Conservation (phyloP, 2,888 invertebrate genomes). For the Hetaerina titia region DNA sequence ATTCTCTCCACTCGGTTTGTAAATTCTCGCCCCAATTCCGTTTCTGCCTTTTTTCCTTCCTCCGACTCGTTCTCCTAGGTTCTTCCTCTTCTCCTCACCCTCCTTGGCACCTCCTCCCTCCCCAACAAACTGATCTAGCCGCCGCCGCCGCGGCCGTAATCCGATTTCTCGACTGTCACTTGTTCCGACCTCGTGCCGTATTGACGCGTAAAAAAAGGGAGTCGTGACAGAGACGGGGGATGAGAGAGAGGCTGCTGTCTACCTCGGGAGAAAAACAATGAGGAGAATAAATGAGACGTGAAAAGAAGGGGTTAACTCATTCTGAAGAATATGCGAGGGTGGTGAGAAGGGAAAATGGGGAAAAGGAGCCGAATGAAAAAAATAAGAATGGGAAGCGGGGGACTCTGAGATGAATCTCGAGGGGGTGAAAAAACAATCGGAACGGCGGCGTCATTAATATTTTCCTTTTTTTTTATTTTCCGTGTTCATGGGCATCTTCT, state of each 20-base stretch:
- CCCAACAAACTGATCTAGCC: not conserved
- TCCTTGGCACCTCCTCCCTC: not conserved
- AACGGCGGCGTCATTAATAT: not conserved
- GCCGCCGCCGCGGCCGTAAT: not conserved
- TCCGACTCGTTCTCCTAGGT: not conserved
- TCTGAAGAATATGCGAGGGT: not conserved
- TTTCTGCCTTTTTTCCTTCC: not conserved
- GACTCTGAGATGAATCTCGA: not conserved
- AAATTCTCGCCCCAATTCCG: not conserved
- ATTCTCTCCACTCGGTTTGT: not conserved
- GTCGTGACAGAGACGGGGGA: not conserved
- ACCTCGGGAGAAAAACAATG: too few relatives aligned
- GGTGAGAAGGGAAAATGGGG: too few relatives aligned
- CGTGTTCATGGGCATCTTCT: not conserved
- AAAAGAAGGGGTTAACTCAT: not conserved
- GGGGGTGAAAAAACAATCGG: not conserved
- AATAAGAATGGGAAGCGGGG: not conserved
- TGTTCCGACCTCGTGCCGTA: not conserved
- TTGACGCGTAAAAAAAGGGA: not conserved
- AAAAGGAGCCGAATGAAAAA: not conserved
- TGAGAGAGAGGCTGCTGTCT: not conserved
- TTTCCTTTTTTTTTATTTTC: not conserved
- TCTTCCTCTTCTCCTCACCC: not conserved
- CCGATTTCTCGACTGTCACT: constrained; percentile 43
- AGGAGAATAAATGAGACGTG: not conserved